These are phyloP conservation scores for Bombus confusus DNA, from an alignment of 1,140 invertebrate genomes.

Conservation along the genomic window DNA sequence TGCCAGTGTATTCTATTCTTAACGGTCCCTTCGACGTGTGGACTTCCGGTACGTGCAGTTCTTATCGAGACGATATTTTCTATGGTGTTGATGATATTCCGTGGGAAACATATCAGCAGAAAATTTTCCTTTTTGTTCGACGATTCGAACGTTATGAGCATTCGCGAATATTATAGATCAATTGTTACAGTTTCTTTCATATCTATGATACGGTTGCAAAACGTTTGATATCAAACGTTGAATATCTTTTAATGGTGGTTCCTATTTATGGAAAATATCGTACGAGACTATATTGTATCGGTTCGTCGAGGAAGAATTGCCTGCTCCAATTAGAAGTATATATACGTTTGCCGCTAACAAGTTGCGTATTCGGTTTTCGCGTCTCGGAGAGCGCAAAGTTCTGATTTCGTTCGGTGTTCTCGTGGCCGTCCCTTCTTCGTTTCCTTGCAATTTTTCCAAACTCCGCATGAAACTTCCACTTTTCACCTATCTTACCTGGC, in stretches of 20 bases:
- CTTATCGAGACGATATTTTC: conserved; percentile 32
- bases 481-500: background rate
- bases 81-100: background rate
- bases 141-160: background rate
- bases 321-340: background rate
- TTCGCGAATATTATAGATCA: background rate
- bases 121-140: background rate
- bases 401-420: conserved; percentile 21
- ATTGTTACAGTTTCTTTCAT: background rate
- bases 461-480: background rate
- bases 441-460: background rate
- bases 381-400: background rate
- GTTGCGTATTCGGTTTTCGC: background rate
- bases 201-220: background rate
- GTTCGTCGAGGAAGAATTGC: background rate
- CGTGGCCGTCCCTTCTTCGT: conserved; percentile 11
- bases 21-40: background rate
- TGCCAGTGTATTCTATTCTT: background rate
- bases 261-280: background rate
- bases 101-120: background rate
- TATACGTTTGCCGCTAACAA: background rate
- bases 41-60: conserved; percentile 13
- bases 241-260: background rate
- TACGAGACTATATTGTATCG: background rate
- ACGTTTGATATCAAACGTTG: background rate